Percentiles rank a stretch among this genome's conserved stretches.
phyloP scores from a whole-genome alignment of 64 coral and sea anemone genomes.

The Acropora yongei region DNA sequence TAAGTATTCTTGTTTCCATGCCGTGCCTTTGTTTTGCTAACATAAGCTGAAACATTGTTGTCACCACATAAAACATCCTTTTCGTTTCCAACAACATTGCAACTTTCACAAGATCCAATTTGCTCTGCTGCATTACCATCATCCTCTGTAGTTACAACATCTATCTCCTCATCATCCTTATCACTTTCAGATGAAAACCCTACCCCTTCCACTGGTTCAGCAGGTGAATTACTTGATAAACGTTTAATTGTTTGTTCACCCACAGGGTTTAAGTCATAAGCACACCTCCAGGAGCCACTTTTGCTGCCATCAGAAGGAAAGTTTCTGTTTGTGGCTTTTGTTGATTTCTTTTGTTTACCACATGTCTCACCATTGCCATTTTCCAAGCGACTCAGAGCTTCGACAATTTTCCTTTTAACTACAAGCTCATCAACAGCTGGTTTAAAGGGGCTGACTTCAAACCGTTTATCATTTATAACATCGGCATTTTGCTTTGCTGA shows the following conservation, averaged over 20 bases:
- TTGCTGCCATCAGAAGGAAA: background rate
- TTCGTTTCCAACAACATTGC: background rate
- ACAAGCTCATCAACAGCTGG: background rate
- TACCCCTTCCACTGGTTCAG: background rate
- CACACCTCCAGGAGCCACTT: too few species aligned
- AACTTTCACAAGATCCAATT: background rate
- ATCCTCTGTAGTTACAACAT: background rate
- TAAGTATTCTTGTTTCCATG: background rate
- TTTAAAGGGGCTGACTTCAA: constrained; percentile 45
- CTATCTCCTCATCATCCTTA: constrained; percentile 4
- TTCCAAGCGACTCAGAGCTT: constrained; percentile 37
- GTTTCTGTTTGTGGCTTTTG: background rate
- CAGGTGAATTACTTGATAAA: background rate
- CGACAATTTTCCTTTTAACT: constrained; percentile 35
- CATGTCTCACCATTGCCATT: background rate
- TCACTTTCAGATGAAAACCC: constrained; percentile 16
- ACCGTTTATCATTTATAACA: background rate
- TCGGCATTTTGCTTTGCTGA: background rate
- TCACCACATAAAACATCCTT: too few species aligned
- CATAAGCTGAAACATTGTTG: too few species aligned
- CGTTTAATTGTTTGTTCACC: too few species aligned
- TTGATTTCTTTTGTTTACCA: background rate
- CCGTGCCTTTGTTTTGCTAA: background rate
- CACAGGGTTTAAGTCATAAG: background rate
- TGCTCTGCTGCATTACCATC: background rate